Evolutionary conservation across 2,888 invertebrate genomes (phyloP), one percentile per base, ranked within the genome.

Genomic region (Chrysolina haemoptera): DNA sequence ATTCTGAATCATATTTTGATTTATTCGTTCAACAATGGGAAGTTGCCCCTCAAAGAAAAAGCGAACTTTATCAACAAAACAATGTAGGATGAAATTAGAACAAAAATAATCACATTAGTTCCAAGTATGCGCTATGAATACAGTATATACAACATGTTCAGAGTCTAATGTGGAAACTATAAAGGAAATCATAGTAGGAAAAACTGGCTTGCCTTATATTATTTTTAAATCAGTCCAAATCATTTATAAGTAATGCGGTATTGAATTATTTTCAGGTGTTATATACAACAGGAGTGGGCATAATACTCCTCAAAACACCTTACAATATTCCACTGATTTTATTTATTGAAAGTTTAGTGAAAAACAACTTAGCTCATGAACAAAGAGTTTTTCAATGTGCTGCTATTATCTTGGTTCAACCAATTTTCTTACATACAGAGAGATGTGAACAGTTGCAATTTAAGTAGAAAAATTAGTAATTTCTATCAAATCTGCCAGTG

Each of bases 91-190:
- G 71, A 68, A 59, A 68, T 50, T 16, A 74, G 68, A 69, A 69
- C 62, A 41, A 43, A 63, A 20, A 69, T 59, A 62, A 71, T 66
- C 69, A 75, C 75, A 71, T 71, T 65, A 67, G 62, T 62, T 65
- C 35, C 46, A 71, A 64, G 69, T 68, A 59, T 62, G 66, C 70
- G 40, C 41, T 40, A 64, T 55, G 50, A 46, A 71, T 65, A 65
- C 48, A 62, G 11, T 62, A 73, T 73, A 62, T 73, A 73, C 73
- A 73, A 48, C 16, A 46, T 62, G 69, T 69, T 69, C 59, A 63
- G 62, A 63, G 62, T 62, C 64, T 71, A 68, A 66, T 50, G 68
- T 68, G 65, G 68, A 69, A 62, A 71, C 40, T 62, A 27, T 27
- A 62, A 69, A 64, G 27, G 35, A n/a, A 65, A 65, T 65, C 14